Percentiles rank a stretch among this genome's conserved stretches.
Evolutionary conservation across 1,140 invertebrate genomes (phyloP).

Genomic region (Aphis gossypii): DNA sequence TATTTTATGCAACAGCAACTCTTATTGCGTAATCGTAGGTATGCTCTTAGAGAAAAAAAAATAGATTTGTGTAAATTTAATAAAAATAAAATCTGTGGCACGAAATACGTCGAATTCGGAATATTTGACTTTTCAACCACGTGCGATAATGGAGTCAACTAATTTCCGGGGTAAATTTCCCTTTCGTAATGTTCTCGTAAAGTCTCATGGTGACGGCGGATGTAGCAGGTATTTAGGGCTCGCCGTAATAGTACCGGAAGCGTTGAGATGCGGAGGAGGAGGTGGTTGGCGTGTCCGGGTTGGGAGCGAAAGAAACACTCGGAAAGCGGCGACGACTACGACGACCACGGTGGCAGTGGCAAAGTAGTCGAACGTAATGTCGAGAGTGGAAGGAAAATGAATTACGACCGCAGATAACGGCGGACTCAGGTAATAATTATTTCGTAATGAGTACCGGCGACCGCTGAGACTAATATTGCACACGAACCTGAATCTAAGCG

Average conservation of each 20-base stretch:
- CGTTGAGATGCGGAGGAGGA: not conserved
- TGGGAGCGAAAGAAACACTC: not conserved
- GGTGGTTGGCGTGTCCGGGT: not conserved
- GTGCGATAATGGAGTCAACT: not conserved
- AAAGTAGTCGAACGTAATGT: not conserved
- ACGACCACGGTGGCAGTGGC: too few species aligned
- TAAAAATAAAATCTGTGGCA: not conserved
- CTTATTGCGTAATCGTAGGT: not conserved
- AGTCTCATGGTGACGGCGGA: not conserved
- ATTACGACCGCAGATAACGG: conserved; percentile 31
- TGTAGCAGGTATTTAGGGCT: not conserved
- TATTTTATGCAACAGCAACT: too few species aligned
- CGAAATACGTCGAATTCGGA: not conserved
- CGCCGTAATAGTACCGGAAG: not conserved
- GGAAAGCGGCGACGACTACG: not conserved
- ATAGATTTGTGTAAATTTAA: not conserved
- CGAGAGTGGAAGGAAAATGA: not conserved
- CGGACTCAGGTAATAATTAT: conserved; percentile 11
- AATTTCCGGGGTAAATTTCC: not conserved
- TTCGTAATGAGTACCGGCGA: not conserved
- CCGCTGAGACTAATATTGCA: not conserved
- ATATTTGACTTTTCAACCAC: not conserved
- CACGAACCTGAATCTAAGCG: not conserved
- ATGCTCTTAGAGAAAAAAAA: not conserved
- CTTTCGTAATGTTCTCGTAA: not conserved